Percentiles rank a stretch among this genome's conserved stretches.
phyloP scores from a whole-genome alignment of 2,888 invertebrate species.

The Pediacus dermestoides region DNA sequence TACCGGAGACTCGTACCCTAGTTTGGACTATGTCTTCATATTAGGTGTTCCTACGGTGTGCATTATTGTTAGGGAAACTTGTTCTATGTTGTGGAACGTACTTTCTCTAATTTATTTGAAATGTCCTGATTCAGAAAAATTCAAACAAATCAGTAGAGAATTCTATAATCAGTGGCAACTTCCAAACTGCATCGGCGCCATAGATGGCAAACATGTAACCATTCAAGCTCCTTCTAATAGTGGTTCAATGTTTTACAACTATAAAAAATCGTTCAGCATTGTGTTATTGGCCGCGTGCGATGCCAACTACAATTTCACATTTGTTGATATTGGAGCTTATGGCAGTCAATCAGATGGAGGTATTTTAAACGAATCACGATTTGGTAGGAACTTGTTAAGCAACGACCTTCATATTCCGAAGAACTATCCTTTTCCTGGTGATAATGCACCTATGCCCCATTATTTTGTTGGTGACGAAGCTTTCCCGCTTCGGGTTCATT shows the following conservation, averaged over 20 bases:
- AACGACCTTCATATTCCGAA: background rate
- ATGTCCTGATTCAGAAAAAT: background rate
- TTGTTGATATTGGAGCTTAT: constrained; percentile 10
- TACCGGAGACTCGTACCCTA: too few species aligned
- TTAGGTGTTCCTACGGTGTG: background rate
- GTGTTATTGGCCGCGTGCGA: constrained; percentile 7
- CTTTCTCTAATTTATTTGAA: background rate
- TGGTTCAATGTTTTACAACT: constrained; percentile 7
- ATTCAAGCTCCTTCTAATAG: constrained; percentile 5
- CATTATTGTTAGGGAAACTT: background rate
- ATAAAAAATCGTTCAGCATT: constrained; percentile 10
- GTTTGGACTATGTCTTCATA: too few species aligned
- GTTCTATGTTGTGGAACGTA: background rate
- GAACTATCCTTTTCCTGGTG: background rate
- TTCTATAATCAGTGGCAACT: constrained; percentile 6
- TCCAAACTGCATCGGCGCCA: constrained; percentile 7
- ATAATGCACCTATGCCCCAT: background rate
- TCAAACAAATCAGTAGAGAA: background rate
- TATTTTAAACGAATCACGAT: constrained; percentile 4
- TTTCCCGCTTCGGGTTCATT: constrained; percentile 5
- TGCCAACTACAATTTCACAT: constrained; percentile 6
- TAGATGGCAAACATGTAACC: constrained; percentile 10
- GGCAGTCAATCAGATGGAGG: constrained; percentile 5
- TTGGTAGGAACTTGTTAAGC: background rate
- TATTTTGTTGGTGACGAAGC: constrained; percentile 12